These are phyloP conservation scores for Heliconius hermathena DNA, from an alignment of 1,140 invertebrate genomes.

Conservation along the genomic window DNA sequence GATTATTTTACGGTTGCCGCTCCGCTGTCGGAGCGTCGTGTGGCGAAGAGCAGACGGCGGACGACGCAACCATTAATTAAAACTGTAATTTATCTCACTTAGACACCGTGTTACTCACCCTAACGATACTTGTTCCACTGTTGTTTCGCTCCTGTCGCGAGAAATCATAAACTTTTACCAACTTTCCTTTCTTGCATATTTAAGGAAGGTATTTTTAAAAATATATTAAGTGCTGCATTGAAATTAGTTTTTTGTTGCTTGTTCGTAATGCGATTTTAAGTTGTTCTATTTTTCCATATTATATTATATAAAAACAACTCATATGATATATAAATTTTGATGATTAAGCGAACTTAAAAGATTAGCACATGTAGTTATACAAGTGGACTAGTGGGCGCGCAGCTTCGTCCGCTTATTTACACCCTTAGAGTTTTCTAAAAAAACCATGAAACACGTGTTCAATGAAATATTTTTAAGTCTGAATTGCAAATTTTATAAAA, in stretches of 20 bases:
- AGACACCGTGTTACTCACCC: slow-evolving; percentile 13
- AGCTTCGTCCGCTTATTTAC: too few relatives aligned
- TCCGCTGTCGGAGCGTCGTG: not conserved
- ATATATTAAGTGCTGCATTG: not conserved
- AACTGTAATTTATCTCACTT: slow-evolving; percentile 27
- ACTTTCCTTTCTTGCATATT: slow-evolving; percentile 20
- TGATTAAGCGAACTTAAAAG: too few relatives aligned
- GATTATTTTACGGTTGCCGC: not conserved
- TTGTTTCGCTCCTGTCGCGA: slow-evolving; percentile 19
- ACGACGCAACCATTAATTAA: slow-evolving; percentile 25
- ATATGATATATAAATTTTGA: too few relatives aligned
- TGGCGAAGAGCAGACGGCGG: slow-evolving; percentile 1
- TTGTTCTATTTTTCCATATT: not conserved
- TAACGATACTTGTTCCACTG: slow-evolving; percentile 19
- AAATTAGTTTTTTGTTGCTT: not conserved
- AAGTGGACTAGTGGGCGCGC: too few relatives aligned
- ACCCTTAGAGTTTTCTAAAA: too few relatives aligned
- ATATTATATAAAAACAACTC: not conserved
- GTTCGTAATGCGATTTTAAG: not conserved
- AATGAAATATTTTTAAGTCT: too few relatives aligned
- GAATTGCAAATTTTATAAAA: too few relatives aligned
- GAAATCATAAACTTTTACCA: slow-evolving; percentile 10
- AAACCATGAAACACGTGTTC: too few relatives aligned
- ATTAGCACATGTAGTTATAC: too few relatives aligned
- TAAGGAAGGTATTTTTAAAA: not conserved